These are phyloP conservation scores for Pollenia amentaria DNA, from an alignment of 2,888 invertebrate genomes.

Conservation along the genomic window DNA sequence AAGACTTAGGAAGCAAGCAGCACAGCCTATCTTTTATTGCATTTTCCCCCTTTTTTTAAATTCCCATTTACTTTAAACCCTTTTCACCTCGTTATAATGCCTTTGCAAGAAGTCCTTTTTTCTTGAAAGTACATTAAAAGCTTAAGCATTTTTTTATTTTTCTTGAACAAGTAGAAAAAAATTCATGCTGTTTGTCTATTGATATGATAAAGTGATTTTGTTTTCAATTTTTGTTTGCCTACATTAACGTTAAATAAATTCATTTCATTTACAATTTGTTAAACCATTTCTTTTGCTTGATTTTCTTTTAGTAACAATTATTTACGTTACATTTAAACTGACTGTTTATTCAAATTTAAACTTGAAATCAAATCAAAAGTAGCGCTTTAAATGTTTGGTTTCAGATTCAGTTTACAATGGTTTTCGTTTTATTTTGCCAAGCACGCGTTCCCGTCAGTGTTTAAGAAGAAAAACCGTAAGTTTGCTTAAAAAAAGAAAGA, in stretches of 20 bases:
- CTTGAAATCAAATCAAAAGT: conserved; percentile 77
- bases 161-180: conserved; percentile 51
- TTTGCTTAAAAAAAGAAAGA: background rate
- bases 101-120: conserved; percentile 53
- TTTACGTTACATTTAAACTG: conserved; percentile 35
- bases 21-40: too few relatives aligned
- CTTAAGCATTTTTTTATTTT: conserved; percentile 43
- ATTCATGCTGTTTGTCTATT: conserved; percentile 66
- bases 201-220: conserved; percentile 72
- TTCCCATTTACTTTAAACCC: conserved; percentile 10
- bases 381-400: conserved; percentile 71
- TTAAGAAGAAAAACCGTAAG: conserved; percentile 55
- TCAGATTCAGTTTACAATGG: conserved; percentile 41
- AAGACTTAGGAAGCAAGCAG: conserved; percentile 23
- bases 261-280: conserved; percentile 74
- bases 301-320: conserved; percentile 14
- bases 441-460: conserved; percentile 69
- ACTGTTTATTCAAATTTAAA: conserved; percentile 75
- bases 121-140: conserved; percentile 13
- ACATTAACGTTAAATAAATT: conserved; percentile 70
- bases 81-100: conserved; percentile 22
- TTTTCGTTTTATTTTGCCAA: conserved; percentile 42
- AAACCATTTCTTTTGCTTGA: conserved; percentile 62
- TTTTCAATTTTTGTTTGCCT: conserved; percentile 55
- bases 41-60: background rate